A percentile compares a stretch with the other conserved stretches of the same genome.
phyloP scores from a whole-genome alignment of 2,888 invertebrate species.

The Rhagonycha lutea region DNA sequence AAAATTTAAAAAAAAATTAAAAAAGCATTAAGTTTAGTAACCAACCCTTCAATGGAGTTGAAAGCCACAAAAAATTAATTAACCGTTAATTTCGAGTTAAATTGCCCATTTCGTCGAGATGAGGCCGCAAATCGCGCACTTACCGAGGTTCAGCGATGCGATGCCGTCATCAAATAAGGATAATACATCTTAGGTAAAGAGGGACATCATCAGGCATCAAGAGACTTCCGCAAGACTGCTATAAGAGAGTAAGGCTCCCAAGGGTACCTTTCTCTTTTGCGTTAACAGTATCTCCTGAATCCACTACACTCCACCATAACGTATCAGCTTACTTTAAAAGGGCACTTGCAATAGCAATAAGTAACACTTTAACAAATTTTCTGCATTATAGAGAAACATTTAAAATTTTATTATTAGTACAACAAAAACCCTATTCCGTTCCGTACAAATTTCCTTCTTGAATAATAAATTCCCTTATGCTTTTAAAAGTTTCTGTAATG shows the following conservation, averaged over 20 bases:
- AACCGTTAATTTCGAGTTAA: constrained; percentile 19
- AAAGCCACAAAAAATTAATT: constrained; percentile 17
- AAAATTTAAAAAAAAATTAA: background rate
- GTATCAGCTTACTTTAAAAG: constrained; percentile 25
- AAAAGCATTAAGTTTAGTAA: background rate
- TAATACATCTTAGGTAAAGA: constrained; percentile 21
- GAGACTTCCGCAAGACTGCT: constrained; percentile 19
- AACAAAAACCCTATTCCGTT: background rate
- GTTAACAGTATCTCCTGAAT: constrained; percentile 24
- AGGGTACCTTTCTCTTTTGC: constrained; percentile 20
- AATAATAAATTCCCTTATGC: background rate
- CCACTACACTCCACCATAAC: constrained; percentile 23
- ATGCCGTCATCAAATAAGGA: constrained; percentile 20
- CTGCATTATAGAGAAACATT: background rate
- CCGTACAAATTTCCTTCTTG: background rate
- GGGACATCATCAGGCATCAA: constrained; percentile 17
- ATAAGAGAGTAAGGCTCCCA: constrained; percentile 26
- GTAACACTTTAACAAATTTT: constrained; percentile 16
- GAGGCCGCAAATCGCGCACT: constrained; percentile 21
- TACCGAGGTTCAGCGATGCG: constrained; percentile 7
- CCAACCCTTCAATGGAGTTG: background rate
- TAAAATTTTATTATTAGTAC: background rate
- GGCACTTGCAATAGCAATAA: constrained; percentile 24
- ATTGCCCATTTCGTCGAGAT: constrained; percentile 12
- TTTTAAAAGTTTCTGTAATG: background rate